Percentiles rank a stretch among this genome's conserved stretches.
Conservation (phyloP, 2,888 invertebrate species). For the Neoitamus cyanurus region DNA sequence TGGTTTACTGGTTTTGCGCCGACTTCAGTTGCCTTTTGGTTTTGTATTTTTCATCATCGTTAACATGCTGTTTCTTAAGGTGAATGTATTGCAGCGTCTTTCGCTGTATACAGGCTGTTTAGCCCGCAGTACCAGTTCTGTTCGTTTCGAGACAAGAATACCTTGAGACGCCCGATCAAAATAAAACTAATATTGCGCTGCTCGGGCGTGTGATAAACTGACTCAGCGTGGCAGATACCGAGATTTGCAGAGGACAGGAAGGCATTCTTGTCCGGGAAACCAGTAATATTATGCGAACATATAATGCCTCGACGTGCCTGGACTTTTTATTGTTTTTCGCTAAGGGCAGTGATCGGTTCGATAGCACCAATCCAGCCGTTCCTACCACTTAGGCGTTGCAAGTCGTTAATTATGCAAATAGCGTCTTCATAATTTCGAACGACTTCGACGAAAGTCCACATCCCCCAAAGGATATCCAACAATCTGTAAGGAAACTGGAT, state of each 20-base stretch:
- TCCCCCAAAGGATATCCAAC: background rate
- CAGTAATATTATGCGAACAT: slow-evolving; percentile 26
- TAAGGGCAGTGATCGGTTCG: slow-evolving; percentile 15
- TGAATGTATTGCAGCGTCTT: slow-evolving; percentile 27
- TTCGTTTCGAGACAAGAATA: slow-evolving; percentile 56
- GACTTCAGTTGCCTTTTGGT: slow-evolving; percentile 44
- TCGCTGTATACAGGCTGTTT: slow-evolving; percentile 52
- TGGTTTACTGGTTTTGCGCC: slow-evolving; percentile 30
- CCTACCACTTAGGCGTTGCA: background rate
- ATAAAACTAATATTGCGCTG: slow-evolving; percentile 19
- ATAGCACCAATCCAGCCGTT: background rate
- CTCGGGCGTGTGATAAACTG: slow-evolving; percentile 56
- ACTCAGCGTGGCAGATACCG: slow-evolving; percentile 9
- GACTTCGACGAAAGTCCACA: background rate
- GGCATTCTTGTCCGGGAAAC: slow-evolving; percentile 13
- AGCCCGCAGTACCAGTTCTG: slow-evolving; percentile 54
- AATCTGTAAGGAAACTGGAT: background rate
- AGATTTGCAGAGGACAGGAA: slow-evolving; percentile 43
- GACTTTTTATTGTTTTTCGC: slow-evolving; percentile 17
- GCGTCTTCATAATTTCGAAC: background rate
- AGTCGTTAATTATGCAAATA: slow-evolving; percentile 7
- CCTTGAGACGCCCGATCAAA: slow-evolving; percentile 56
- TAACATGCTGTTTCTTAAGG: slow-evolving; percentile 16
- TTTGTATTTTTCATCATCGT: background rate
- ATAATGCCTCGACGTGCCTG: slow-evolving; percentile 8